phyloP scores from a whole-genome alignment of 2,797 vertebrate genomes.

The Macropodus opercularis region DNA sequence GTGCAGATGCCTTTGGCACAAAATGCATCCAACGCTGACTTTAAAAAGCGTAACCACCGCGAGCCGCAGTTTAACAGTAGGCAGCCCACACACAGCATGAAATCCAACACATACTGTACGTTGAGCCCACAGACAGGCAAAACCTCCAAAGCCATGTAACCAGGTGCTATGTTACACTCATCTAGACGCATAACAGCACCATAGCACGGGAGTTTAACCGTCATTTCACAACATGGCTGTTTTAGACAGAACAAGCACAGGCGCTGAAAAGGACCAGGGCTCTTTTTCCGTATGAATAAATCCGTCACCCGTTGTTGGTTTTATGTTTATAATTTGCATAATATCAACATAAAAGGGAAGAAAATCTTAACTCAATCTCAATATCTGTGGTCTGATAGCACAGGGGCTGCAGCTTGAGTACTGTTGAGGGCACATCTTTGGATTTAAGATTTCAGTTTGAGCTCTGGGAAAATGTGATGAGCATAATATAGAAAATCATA shows the following conservation, averaged over 20 bases:
- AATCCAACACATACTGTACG: constrained; percentile 15
- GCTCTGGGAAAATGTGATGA: background rate
- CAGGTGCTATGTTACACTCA: background rate
- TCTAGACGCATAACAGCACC: too few species aligned
- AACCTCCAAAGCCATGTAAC: background rate
- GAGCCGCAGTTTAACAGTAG: background rate
- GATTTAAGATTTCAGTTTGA: background rate
- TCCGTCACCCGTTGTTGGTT: background rate
- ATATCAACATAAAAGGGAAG: background rate
- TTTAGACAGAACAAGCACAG: background rate
- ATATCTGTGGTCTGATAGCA: background rate
- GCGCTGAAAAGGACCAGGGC: background rate
- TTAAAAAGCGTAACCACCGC: constrained; percentile 2
- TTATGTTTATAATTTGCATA: constrained; percentile 3
- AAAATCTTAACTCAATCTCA: background rate
- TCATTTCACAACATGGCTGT: background rate
- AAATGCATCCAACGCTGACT: background rate
- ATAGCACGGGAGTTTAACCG: too few species aligned
- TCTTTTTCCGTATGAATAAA: constrained; percentile 1
- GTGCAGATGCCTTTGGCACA: background rate
- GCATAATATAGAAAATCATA: constrained; percentile 1
- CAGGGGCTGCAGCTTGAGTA: background rate
- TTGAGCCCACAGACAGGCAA: constrained; percentile 12
- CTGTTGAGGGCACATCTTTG: background rate
- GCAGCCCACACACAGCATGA: constrained; percentile 17